Base-by-base conservation (phyloP, 1,140 invertebrate species). In the Gryon sp. region DNA sequence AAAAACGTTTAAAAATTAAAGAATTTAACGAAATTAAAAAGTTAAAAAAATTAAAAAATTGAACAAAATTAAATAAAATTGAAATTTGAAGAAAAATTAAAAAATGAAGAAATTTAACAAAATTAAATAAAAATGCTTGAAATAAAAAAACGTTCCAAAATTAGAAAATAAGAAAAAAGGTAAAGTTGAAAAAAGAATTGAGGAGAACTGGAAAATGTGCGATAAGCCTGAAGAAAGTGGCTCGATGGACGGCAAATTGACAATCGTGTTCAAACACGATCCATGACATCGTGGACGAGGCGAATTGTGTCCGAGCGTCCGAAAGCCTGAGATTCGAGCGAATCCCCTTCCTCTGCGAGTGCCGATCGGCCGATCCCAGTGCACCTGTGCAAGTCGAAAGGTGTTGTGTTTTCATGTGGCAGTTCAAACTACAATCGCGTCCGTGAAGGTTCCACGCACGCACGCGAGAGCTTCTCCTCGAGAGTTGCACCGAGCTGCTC, bases 391-490 rank as follows among this genome's bases (percentile, higher is more conserved):
- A 79, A 76, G 79, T 75, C 80, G 76, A 78, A 78, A 85, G 80
- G 82, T 86, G 86, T 86, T 83, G 84, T 82, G 79, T 87, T 87
- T 88, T 86, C 86, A 87, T 84, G 85, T 86, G 85, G 84, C 82
- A 87, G 86, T 87, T 82, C 69, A 79, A 79, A 70, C 81, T 76
- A 65, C 80, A 83, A 85, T 84, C 84, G 84, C 83, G 83, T 81
- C 73, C 81, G 76, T 70, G 81, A 79, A 83, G 80, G 83, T 82
- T 77, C 79, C 45, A 72, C 72, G 63, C 59, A 12, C 66, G 74
- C 45, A 72, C 72, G 63, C 59, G 11, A 62, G 74, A 75, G 73
- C 50, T 55, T 8, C 60, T 80, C 48, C 46, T n/a, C n/a, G n/a
- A n/a, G n/a, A n/a, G n/a, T n/a, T n/a, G n/a, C n/a, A n/a, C n/a